Base-by-base conservation (phyloP, 2,888 invertebrate species). In the Caenorhabditis doughertyi region DNA sequence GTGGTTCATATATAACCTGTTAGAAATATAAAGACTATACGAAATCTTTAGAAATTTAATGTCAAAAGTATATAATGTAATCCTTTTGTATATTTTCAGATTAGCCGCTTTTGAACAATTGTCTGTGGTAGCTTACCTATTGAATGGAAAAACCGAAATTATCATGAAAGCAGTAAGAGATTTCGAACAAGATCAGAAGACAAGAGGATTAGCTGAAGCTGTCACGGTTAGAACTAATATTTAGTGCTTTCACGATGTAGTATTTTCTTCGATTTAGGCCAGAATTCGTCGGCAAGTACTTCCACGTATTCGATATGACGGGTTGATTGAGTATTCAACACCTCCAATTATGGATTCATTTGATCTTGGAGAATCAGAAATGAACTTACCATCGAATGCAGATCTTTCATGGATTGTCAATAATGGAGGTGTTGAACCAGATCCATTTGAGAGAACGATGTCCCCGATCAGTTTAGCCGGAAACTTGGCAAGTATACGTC, bases 61-160 rank as follows among this genome's bases (percentile, higher is more conserved):
- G 4, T 35, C 53, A 64, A 39, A 13, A 8, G 16, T 39, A 13
- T 9, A 39, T 39, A 39, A 9, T 9, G 9, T 16, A 55, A 29
- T 32, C 35, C 1, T 21, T 23, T 42, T 42, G 47, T 32, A 47
- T 16, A 25, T 53, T 60, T 84, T 79, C 72, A 87, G 88, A 83
- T 79, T 94, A 93, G 96, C 94, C 83, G 95, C 94, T 73, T 94
- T 96, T 70, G 96, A 96, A 92, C 95, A 95, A 39, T 92, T 96
- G 58, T 95, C 96, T 0, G 95, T 95, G 27, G 92, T 96, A 51
- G 95, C 95, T 2, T 95, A 95, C 92, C 94, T 95, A 72, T 93
- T 94, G 85, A 94, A 94, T 32, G 93, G 94, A 25, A 92, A 92
- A 80, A 89, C 92, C 0, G 94, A 94, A 0, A 92, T 94, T 89